Conservation (phyloP, 2,888 invertebrate genomes). For the Drosophila bunnanda region DNA sequence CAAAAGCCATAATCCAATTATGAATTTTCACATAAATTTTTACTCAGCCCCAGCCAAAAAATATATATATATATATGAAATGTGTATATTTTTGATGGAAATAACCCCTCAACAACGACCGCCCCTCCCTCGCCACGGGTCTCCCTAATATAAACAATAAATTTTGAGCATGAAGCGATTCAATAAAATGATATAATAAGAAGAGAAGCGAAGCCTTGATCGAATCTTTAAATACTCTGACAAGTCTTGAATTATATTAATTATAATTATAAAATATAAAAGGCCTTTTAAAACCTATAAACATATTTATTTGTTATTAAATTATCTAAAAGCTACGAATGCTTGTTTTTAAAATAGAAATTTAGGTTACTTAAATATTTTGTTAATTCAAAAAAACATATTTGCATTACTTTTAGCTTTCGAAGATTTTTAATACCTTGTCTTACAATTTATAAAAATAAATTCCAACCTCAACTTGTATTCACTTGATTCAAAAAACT, state of each 20-base stretch:
- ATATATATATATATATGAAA: background rate
- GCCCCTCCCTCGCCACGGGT: constrained; percentile 24
- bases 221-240: background rate
- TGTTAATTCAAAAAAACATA: too few species aligned
- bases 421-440: background rate
- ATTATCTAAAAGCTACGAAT: background rate
- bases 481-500: background rate
- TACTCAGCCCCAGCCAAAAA: constrained; percentile 21
- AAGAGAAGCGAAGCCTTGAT: constrained; percentile 35
- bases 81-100: constrained; percentile 41
- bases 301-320: background rate
- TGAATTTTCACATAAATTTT: constrained; percentile 79
- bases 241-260: background rate
- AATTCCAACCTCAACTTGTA: background rate
- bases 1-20: constrained; percentile 80
- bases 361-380: background rate
- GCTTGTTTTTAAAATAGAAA: background rate
- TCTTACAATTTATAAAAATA: background rate
- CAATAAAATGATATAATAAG: constrained; percentile 68
- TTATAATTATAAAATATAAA: too few species aligned
- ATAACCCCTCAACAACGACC: constrained; percentile 6
- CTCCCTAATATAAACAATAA: constrained; percentile 75
- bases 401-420: background rate
- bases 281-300: accelerated
- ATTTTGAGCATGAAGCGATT: constrained; percentile 74